Evolutionary conservation across 2,797 vertebrate genomes (phyloP).

Genomic region (Pangasius larnaudii): DNA sequence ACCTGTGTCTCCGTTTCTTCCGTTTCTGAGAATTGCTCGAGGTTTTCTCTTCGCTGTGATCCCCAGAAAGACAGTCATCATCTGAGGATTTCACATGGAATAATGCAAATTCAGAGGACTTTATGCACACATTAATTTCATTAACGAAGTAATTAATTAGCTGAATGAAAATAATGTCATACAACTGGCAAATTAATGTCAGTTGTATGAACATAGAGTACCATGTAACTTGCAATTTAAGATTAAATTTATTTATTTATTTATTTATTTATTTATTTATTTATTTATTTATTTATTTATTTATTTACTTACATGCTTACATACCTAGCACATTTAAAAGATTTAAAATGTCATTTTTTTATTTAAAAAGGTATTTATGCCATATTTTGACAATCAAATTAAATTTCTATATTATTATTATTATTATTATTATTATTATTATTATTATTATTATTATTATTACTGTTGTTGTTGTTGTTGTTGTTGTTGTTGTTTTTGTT

Average conservation of each 20-base stretch:
- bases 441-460: neutral
- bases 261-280: neutral
- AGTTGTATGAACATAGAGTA: neutral
- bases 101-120: neutral
- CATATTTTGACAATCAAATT: neutral
- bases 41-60: slow-evolving; percentile 79
- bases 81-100: slow-evolving; percentile 71
- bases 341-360: neutral
- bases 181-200: neutral
- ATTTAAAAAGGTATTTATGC: neutral
- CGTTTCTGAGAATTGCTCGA: slow-evolving; percentile 79
- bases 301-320: neutral
- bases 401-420: too few species aligned
- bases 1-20: slow-evolving; percentile 95
- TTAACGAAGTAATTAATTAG: neutral
- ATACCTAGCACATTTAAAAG: neutral
- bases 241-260: neutral
- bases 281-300: neutral
- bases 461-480: neutral
- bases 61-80: slow-evolving; percentile 85
- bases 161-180: neutral
- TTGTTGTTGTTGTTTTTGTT: neutral
- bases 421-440: neutral
- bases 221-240: neutral
- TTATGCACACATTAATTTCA: neutral